These are phyloP conservation scores for Apantesis nais DNA, from an alignment of 2,888 invertebrate genomes.

Conservation along the genomic window DNA sequence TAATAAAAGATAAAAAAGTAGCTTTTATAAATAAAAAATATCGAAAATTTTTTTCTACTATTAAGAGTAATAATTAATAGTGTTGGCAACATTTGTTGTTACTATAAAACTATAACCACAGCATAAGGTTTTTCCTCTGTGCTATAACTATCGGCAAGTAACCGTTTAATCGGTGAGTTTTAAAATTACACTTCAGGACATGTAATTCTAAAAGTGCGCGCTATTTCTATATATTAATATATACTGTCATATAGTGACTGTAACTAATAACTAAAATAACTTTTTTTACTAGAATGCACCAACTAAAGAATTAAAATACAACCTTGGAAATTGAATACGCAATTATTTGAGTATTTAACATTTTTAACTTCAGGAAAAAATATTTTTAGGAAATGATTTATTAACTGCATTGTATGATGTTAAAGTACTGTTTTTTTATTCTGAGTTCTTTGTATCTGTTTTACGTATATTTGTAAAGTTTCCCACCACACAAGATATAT, in stretches of 20 bases:
- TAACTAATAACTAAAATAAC: neutral
- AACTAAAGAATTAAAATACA: neutral
- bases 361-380: neutral
- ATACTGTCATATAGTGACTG: neutral
- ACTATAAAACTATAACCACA: too few species aligned
- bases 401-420: neutral
- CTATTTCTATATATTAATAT: neutral
- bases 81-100: neutral
- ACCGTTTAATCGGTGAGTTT: neutral
- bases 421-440: too few species aligned
- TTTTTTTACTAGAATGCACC: neutral
- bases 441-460: too few species aligned
- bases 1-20: neutral
- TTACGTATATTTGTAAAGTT: too few species aligned
- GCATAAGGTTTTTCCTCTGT: too few species aligned
- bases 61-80: neutral
- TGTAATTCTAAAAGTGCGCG: neutral
- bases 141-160: neutral
- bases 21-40: neutral
- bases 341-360: neutral
- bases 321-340: neutral
- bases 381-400: neutral
- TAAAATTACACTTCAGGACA: neutral
- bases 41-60: neutral
- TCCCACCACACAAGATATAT: too few species aligned